Conservation (phyloP, 2,113 vertebrate species). For the Pseudopodoces humilis region DNA sequence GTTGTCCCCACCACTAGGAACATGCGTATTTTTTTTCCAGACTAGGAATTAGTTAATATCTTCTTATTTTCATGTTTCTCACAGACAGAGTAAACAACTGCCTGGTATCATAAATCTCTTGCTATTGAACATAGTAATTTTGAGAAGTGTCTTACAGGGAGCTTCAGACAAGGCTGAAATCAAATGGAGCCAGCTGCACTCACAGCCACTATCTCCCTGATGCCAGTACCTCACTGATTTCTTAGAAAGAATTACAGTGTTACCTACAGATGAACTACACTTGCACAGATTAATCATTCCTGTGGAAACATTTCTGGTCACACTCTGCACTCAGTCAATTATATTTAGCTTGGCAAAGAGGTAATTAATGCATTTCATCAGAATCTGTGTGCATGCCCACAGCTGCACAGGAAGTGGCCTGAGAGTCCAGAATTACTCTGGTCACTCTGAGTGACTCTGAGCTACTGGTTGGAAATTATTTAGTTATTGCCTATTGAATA, state of each 20-base stretch:
- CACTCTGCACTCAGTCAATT: not conserved
- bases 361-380: not conserved
- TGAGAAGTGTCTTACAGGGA: not conserved
- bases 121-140: not conserved
- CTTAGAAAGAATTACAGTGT: not conserved
- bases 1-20: not conserved
- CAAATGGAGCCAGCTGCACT: not conserved
- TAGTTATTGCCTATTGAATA: not conserved
- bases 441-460: not conserved
- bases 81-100: not conserved
- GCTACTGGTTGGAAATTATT: not conserved
- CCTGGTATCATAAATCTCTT: not conserved
- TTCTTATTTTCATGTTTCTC: not conserved
- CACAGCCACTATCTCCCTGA: rapidly evolving
- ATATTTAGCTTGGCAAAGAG: not conserved
- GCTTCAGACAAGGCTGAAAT: not conserved
- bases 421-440: not conserved
- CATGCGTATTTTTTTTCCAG: rapidly evolving
- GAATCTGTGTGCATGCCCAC: not conserved
- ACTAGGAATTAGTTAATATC: not conserved
- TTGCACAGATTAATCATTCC: not conserved
- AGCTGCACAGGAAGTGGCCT: not conserved
- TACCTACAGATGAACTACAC: not conserved
- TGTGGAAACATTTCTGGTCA: rapidly evolving
- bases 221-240: not conserved